A percentile compares a stretch with the other conserved stretches of the same genome.
Conservation (phyloP, 53 echinoderm and acorn worm genomes). For the Stichopus horrens region DNA sequence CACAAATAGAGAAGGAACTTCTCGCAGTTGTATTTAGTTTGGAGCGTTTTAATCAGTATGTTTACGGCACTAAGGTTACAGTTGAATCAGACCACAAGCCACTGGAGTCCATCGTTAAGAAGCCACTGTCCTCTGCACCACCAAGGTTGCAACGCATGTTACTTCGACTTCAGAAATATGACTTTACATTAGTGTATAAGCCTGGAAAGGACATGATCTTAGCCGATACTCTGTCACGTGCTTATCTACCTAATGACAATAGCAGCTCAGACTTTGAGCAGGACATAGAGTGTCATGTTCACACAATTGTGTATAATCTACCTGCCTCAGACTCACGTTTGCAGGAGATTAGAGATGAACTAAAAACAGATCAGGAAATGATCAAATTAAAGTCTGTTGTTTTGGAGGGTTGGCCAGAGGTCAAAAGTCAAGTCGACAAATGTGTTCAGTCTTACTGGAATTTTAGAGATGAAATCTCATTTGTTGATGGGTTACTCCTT, state of each 20-base stretch:
- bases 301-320: conserved; percentile 29
- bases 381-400: conserved; percentile 35
- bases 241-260: neutral
- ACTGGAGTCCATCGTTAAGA: conserved; percentile 37
- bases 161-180: conserved; percentile 56
- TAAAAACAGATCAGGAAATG: conserved; percentile 55
- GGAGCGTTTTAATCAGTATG: conserved; percentile 43
- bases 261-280: conserved; percentile 23
- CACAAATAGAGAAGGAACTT: conserved; percentile 56
- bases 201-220: conserved; percentile 20
- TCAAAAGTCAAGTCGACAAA: neutral
- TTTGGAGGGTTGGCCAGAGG: conserved; percentile 51
- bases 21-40: conserved; percentile 48
- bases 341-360: conserved; percentile 32
- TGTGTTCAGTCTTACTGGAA: conserved; percentile 17
- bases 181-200: neutral
- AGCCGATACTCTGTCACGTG: conserved; percentile 20
- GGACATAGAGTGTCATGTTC: neutral
- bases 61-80: neutral
- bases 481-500: conserved; percentile 48
- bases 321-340: conserved; percentile 60
- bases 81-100: conserved; percentile 46
- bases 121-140: conserved; percentile 53
- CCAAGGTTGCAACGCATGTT: conserved; percentile 64
- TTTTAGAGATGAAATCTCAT: conserved; percentile 50